These are phyloP conservation scores for Papilio protenor DNA, from an alignment of 2,888 invertebrate genomes.

Conservation along the genomic window DNA sequence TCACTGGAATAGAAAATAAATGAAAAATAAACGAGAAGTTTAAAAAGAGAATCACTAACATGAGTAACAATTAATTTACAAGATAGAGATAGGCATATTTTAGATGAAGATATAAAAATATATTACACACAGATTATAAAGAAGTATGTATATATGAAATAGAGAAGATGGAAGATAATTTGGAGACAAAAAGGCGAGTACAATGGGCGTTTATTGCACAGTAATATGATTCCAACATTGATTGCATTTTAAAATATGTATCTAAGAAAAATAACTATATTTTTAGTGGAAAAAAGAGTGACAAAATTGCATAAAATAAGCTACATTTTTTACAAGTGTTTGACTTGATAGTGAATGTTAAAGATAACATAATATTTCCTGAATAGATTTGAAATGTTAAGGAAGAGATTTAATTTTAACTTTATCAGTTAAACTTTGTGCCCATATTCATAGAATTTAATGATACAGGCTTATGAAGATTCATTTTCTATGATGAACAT, in stretches of 20 bases:
- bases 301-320: neutral
- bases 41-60: neutral
- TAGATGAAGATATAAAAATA: constrained; percentile 3
- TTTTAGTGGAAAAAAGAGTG: neutral
- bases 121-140: neutral
- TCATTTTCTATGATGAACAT: neutral
- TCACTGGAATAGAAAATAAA: neutral
- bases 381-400: neutral
- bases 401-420: neutral
- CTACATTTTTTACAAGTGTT: neutral
- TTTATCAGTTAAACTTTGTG: neutral
- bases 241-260: neutral
- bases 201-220: neutral
- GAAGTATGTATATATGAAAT: neutral
- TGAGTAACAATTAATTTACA: neutral
- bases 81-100: neutral
- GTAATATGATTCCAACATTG: neutral
- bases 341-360: neutral
- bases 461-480: neutral
- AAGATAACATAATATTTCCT: neutral
- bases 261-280: neutral
- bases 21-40: neutral
- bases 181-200: constrained; percentile 23
- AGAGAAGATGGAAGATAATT: constrained; percentile 8
- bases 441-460: neutral